phyloP scores from a whole-genome alignment of 1,140 invertebrate genomes.

The Euwallacea similis region DNA sequence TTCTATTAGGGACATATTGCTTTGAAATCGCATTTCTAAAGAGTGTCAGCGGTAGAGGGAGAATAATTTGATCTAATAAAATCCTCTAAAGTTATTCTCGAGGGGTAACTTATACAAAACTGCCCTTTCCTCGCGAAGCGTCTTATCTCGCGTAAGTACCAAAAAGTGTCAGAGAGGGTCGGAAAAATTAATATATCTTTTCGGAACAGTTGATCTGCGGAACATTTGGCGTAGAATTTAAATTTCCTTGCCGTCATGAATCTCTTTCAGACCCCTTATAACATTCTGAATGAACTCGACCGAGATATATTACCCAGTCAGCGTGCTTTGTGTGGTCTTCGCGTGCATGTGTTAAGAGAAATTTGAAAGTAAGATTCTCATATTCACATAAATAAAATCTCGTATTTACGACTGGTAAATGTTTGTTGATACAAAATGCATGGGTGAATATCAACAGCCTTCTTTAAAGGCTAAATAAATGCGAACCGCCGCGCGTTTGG shows the following conservation, averaged over 20 bases:
- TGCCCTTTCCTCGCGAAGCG: constrained; percentile 1
- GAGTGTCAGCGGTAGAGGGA: too few species aligned
- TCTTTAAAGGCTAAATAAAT: too few species aligned
- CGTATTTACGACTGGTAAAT: background rate
- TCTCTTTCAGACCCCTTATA: constrained; percentile 23
- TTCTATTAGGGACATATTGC: too few species aligned
- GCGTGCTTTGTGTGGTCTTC: constrained; percentile 9
- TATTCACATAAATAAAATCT: constrained; percentile 4
- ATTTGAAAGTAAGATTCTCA: constrained; percentile 3
- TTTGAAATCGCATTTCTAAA: too few species aligned
- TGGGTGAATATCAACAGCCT: too few species aligned
- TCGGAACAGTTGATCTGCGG: constrained; percentile 27
- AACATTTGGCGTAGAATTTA: constrained; percentile 32
- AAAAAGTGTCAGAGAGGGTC: constrained; percentile 30
- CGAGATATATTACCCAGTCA: constrained; percentile 10
- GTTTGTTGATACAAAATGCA: constrained; percentile 2
- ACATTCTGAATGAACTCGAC: constrained; percentile 25
- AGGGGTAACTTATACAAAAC: constrained; percentile 12
- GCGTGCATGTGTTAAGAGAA: constrained; percentile 5
- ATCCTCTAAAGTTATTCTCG: too few species aligned
- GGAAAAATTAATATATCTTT: constrained; percentile 34
- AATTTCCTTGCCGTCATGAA: constrained; percentile 24
- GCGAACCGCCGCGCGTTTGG: too few species aligned
- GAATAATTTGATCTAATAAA: too few species aligned
- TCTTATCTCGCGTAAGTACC: constrained; percentile 16